Evolutionary conservation across 2,797 vertebrate genomes (phyloP).

Genomic region (Chelidonichthys spinosus): DNA sequence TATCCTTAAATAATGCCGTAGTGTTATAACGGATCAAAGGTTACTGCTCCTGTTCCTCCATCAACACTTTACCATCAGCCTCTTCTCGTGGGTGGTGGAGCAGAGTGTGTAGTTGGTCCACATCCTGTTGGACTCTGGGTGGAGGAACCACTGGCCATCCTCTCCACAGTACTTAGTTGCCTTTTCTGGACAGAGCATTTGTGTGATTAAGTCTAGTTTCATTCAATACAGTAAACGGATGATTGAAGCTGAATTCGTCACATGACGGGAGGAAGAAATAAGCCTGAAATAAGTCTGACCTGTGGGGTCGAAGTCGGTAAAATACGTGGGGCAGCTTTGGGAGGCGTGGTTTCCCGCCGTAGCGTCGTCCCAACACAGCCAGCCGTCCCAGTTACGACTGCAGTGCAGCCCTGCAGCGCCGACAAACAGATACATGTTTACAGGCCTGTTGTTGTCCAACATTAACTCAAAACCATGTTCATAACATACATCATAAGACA

Average conservation of each 20-base stretch:
- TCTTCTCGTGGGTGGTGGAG: constrained; percentile 86
- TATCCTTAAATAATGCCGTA: background rate
- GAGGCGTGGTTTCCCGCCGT: constrained; percentile 83
- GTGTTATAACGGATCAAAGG: background rate
- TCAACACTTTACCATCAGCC: constrained; percentile 82
- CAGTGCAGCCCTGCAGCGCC: constrained; percentile 85
- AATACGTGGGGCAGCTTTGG: constrained; percentile 91
- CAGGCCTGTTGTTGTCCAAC: background rate
- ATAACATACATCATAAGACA: background rate
- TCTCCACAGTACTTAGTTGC: constrained; percentile 91
- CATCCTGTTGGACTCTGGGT: constrained; percentile 89
- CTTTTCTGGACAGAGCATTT: constrained; percentile 80
- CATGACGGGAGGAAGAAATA: background rate
- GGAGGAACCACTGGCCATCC: constrained; percentile 91
- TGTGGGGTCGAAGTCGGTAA: constrained; percentile 88
- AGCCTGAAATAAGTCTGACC: constrained; percentile 83
- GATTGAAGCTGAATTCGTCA: constrained; percentile 3
- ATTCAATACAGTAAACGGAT: constrained; percentile 4
- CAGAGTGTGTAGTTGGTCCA: constrained; percentile 95
- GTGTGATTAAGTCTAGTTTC: background rate
- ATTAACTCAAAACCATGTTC: background rate
- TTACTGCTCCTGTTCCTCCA: background rate
- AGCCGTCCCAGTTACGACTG: constrained; percentile 94
- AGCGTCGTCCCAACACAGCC: constrained; percentile 95
- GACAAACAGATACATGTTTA: background rate